These are phyloP conservation scores for Lacerta bilineata DNA, from an alignment of 2,797 vertebrate genomes.

Conservation along the genomic window DNA sequence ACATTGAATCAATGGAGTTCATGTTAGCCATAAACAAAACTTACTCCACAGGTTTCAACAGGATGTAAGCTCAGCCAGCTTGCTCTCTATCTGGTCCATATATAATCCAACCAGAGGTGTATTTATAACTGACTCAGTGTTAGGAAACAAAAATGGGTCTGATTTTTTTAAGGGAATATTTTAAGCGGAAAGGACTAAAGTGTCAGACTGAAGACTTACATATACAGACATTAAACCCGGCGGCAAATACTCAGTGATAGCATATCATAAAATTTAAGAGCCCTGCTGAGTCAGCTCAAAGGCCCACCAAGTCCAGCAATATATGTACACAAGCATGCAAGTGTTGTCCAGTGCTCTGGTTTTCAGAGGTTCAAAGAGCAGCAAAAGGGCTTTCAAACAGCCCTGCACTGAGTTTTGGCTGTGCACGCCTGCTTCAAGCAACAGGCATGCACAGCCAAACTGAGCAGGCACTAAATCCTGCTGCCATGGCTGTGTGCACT, in stretches of 20 bases:
- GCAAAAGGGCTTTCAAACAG: too few relatives aligned
- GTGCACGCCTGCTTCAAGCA: too few relatives aligned
- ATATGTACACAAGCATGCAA: neutral
- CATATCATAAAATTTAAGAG: too few relatives aligned
- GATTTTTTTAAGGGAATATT: neutral
- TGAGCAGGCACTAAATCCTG: too few relatives aligned
- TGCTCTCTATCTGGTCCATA: neutral
- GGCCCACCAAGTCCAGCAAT: neutral
- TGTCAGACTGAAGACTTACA: neutral
- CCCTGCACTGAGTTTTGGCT: too few relatives aligned
- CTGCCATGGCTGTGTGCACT: too few relatives aligned
- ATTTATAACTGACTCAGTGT: neutral
- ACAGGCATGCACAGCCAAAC: too few relatives aligned
- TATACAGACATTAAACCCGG: neutral
- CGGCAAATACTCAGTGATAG: neutral
- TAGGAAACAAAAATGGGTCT: neutral
- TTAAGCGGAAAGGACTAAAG: neutral
- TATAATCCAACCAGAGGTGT: neutral
- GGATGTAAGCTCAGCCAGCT: too few relatives aligned
- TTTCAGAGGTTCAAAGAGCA: too few relatives aligned
- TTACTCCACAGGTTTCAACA: neutral
- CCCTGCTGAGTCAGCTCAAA: too few relatives aligned
- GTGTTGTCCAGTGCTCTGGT: neutral
- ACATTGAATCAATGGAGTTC: neutral
- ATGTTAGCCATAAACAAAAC: neutral